Conservation (phyloP, 2,797 vertebrate genomes). For the Molossus alvarezi region DNA sequence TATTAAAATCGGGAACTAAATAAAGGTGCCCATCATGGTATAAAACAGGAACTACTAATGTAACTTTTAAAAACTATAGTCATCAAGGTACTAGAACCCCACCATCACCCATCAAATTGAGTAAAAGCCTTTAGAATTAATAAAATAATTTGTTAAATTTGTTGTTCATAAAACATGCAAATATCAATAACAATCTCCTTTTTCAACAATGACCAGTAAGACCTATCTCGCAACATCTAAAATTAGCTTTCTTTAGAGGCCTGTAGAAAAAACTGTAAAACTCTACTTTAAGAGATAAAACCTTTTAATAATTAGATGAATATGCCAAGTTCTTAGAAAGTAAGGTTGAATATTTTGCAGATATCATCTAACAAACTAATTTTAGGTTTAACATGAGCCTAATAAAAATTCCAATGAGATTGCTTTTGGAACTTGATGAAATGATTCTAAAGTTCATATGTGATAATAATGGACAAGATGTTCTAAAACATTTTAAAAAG, state of each 20-base stretch:
- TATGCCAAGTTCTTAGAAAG: conserved; percentile 49
- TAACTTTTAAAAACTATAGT: neutral
- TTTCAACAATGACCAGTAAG: neutral
- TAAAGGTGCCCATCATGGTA: neutral
- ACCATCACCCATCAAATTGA: neutral
- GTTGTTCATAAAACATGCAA: neutral
- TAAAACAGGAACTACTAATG: neutral
- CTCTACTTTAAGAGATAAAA: neutral
- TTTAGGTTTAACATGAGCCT: conserved; percentile 42
- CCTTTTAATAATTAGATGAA: conserved; percentile 12
- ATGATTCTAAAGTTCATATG: conserved; percentile 32
- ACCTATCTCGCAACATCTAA: neutral
- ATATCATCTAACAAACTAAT: conserved; percentile 53
- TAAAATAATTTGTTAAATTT: conserved; percentile 10
- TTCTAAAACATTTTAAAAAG: conserved; percentile 22
- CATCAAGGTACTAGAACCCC: neutral
- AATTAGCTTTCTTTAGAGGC: conserved; percentile 21
- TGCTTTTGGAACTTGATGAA: conserved; percentile 46
- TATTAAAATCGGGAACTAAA: neutral
- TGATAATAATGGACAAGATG: neutral
- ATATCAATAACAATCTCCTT: neutral
- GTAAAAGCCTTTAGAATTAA: conserved; percentile 20
- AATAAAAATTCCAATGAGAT: conserved; percentile 37
- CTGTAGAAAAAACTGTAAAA: neutral
- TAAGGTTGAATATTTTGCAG: conserved; percentile 45